Evolutionary conservation across 2,888 invertebrate species (phyloP), one percentile per base, ranked within the genome.

Genomic region (Xylophagus ater): DNA sequence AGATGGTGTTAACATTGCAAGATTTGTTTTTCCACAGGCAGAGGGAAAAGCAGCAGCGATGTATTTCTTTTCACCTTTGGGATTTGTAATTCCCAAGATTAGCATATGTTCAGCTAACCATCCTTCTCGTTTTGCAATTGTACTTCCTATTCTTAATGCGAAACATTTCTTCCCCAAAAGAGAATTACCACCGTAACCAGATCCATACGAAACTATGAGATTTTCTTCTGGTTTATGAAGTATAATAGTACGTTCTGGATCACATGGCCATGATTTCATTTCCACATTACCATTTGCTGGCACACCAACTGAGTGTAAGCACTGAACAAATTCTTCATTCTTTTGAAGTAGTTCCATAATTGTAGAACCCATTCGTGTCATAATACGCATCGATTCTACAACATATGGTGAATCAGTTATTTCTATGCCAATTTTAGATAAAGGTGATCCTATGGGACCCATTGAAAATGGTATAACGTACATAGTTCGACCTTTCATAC

Each of bases 101-200:
- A 98, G 70, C 98, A 98, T 98, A 58, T 98, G 98, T 59, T 98
- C 98, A 3, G 98, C 98, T 19, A 98, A 71, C 97, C 98, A 98
- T 17, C 96, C 96, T 61, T 98, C 96, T n/a, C 82, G 73, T 47
- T 80, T 76, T 6, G 94, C 98, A 51, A 98, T 81, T 17, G 88
- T 92, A 2, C 93, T 93, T 1, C 97, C 98, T 46, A 98, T 81
- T 43, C 98, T 77, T 3, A 98, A 73, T 4, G 98, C 97, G 56
- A 98, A 89, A 59, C 97, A 98, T 61, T 98, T 98, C 70, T 98
- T 98, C 34, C 97, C 97, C 38, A 97, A 69, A 36, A 97, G 67
- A 4, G 93, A 93, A 68, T 97, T 97, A 1, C 96, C 96, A 1
- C 96, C 97, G 55, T 97, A 97, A 4, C 96, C 97, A 47, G 94